A percentile compares a stretch with the other conserved stretches of the same genome.
Conservation (phyloP, 2,888 invertebrate species). For the Melipona beecheii region DNA sequence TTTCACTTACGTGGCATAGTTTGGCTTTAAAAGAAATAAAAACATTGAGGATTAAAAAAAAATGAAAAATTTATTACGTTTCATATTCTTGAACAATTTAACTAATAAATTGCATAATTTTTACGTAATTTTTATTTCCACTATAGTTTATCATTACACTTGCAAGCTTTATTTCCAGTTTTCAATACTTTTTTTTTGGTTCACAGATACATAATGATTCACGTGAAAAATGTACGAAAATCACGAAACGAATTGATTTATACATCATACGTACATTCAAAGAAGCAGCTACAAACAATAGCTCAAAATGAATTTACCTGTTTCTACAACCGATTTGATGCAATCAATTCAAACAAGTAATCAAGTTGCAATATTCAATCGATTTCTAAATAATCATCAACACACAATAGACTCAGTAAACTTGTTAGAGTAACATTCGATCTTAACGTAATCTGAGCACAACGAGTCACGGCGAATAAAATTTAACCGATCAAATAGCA, state of each 20-base stretch:
- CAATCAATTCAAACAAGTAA: constrained; percentile 14
- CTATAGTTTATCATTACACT: constrained; percentile 28
- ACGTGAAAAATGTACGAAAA: background rate
- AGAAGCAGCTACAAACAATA: constrained; percentile 8
- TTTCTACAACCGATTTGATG: background rate
- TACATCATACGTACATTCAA: background rate
- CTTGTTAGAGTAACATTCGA: constrained; percentile 39
- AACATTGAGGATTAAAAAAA: background rate
- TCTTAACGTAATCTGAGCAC: constrained; percentile 34
- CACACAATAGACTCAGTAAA: constrained; percentile 48
- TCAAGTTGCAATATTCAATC: constrained; percentile 22
- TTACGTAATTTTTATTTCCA: constrained; percentile 22
- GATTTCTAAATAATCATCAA: constrained; percentile 50
- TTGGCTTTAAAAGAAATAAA: background rate
- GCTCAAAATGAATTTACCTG: constrained; percentile 8
- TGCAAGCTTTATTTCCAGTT: constrained; percentile 22
- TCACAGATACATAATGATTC: background rate
- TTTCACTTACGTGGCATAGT: background rate
- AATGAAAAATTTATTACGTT: background rate
- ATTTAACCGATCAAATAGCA: constrained; percentile 61
- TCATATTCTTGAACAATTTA: background rate
- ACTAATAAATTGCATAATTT: background rate
- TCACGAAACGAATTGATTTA: background rate
- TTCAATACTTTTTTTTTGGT: background rate
- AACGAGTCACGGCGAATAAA: constrained; percentile 51